Percentiles rank a stretch among this genome's conserved stretches.
Conservation (phyloP, 2,797 vertebrate species). For the Limnodromus scolopaceus region DNA sequence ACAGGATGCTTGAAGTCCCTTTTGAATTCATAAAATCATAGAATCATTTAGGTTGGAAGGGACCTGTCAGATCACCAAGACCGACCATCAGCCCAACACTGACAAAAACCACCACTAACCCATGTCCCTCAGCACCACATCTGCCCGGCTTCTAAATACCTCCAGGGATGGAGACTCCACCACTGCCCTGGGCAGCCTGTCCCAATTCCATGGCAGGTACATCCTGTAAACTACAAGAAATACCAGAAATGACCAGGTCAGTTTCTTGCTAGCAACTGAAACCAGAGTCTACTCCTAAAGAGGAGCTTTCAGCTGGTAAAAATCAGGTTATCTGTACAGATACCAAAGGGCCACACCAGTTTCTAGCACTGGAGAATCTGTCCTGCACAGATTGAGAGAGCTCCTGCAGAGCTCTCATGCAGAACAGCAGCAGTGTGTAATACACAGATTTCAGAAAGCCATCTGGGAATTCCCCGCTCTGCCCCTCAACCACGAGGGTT, state of each 20-base stretch:
- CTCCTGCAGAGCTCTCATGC: background rate
- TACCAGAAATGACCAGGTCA: background rate
- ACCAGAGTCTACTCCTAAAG: background rate
- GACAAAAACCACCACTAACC: too few species aligned
- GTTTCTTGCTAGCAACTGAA: background rate
- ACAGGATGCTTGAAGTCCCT: background rate
- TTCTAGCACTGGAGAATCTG: background rate
- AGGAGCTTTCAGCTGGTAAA: background rate
- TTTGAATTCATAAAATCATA: background rate
- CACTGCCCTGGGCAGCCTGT: too few species aligned
- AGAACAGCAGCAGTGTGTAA: background rate
- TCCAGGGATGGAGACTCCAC: too few species aligned
- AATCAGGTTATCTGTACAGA: background rate
- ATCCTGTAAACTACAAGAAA: background rate
- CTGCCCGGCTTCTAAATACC: too few species aligned
- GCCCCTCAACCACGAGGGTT: constrained; percentile 32
- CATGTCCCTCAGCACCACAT: too few species aligned
- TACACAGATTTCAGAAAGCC: background rate
- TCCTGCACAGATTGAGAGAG: background rate
- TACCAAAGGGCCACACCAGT: background rate
- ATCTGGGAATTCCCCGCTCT: background rate
- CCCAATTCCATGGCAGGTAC: background rate
- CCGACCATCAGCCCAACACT: too few species aligned
- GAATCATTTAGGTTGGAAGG: too few species aligned
- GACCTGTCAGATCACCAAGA: too few species aligned